phyloP scores from a whole-genome alignment of 2,797 vertebrate species.

The Paramormyrops hopkinsi region DNA sequence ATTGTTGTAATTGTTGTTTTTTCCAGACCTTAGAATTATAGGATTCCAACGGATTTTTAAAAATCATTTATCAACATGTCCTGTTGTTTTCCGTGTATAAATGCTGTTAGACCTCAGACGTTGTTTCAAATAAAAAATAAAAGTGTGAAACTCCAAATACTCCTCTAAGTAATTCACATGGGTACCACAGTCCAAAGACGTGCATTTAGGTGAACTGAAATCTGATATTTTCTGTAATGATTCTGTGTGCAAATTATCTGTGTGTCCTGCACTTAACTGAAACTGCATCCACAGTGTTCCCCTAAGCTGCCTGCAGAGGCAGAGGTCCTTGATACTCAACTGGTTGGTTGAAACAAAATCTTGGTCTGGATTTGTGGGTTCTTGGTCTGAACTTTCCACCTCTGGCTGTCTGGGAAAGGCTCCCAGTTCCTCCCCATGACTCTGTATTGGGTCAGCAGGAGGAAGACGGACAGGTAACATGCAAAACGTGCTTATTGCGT shows the following conservation, averaged over 20 bases:
- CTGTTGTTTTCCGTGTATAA: not conserved
- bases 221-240: not conserved
- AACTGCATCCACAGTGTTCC: not conserved
- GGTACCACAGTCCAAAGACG: not conserved
- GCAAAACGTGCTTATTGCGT: not conserved
- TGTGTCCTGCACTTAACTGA: not conserved
- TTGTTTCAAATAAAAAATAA: not conserved
- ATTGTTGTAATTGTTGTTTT: conserved; percentile 9
- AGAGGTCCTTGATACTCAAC: not conserved
- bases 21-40: not conserved
- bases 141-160: not conserved
- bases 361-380: not conserved
- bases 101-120: not conserved
- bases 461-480: not conserved
- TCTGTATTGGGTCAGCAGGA: not conserved
- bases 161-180: not conserved
- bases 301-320: not conserved
- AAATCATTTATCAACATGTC: not conserved
- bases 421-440: not conserved
- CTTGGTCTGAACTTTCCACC: not conserved
- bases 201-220: not conserved
- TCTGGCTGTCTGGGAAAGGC: not conserved
- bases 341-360: not conserved
- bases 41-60: not conserved
- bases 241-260: not conserved